Conservation (phyloP, 2,113 vertebrate species). For the Pogonocichla stellata region DNA sequence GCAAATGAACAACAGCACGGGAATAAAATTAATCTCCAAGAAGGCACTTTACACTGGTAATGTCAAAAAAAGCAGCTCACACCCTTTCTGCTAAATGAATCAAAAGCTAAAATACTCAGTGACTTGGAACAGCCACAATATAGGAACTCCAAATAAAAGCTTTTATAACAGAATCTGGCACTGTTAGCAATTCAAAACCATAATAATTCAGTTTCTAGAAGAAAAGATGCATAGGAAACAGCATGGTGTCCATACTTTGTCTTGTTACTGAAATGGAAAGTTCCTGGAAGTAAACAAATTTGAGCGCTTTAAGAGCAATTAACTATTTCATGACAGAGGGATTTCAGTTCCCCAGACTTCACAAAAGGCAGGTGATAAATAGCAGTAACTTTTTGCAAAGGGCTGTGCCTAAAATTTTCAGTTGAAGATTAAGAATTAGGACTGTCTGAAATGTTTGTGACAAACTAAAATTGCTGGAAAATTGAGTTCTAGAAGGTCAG, state of each 20-base stretch:
- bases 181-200: not conserved
- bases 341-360: not conserved
- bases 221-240: not conserved
- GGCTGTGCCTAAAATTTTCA: not conserved
- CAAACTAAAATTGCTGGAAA: not conserved
- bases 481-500: not conserved
- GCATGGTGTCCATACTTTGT: not conserved
- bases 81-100: not conserved
- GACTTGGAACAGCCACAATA: not conserved
- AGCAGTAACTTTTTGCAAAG: not conserved
- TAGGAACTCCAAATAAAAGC: not conserved
- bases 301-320: not conserved
- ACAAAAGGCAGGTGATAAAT: not conserved
- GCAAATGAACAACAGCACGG: not conserved
- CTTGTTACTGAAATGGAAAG: slow-evolving; percentile 13
- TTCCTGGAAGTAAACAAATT: not conserved
- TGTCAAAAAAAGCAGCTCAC: not conserved
- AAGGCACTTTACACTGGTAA: not conserved
- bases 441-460: not conserved
- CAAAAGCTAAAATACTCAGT: not conserved
- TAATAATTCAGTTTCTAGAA: not conserved
- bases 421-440: not conserved
- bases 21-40: not conserved
- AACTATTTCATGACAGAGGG: not conserved
- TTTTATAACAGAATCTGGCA: not conserved